Base-by-base conservation (phyloP, 2,797 vertebrate species). In the Mormyrus hasselquistii region DNA sequence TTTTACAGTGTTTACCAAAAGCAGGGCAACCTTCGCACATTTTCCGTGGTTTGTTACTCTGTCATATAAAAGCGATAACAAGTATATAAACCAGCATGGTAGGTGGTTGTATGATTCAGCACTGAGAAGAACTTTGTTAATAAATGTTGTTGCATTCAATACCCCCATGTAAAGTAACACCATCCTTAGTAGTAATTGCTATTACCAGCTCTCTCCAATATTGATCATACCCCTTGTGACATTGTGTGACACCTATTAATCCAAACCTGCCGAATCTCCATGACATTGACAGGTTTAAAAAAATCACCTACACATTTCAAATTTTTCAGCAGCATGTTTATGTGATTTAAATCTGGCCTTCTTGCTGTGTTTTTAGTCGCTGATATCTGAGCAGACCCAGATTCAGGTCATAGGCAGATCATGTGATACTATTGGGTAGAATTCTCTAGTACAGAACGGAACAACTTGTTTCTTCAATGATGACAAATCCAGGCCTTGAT, bases 11-110 rank as follows among this genome's bases (percentile, higher is more conserved):
- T 82, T 82, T 82, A 82, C 6, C 41, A 16, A 47, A 82, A 82
- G 19, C 76, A n/a, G 76, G 76, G 76, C 41, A 2, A 82, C 76
- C 76, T 82, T 47, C 41, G 19, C 76, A 82, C 76, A 47, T 82
- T 82, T 47, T 47, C 76, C 76, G 41, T 82, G 76, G 76, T 82
- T 82, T 82, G 76, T 82, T 47, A 82, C 76, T 82, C 76, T 82
- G 38, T 82, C 76, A 82, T 82, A 44, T 44, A 82, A 82, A 47
- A 82, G 41, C 1, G 19, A 47, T 44, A 41, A 44, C 38, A 82
- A 82, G 41, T 47, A 82, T 44, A 47, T 44, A 47, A 82, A 44
- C 38, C 76, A 44, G 38, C 76, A 82, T 7, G 19, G 76, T n/a
- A 47, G 5, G 41, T 8, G 14, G 41, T n/a, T 41, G 6, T 10